Evolutionary conservation across 2,113 vertebrate species (phyloP).

Genomic region (Bungarus multicinctus): DNA sequence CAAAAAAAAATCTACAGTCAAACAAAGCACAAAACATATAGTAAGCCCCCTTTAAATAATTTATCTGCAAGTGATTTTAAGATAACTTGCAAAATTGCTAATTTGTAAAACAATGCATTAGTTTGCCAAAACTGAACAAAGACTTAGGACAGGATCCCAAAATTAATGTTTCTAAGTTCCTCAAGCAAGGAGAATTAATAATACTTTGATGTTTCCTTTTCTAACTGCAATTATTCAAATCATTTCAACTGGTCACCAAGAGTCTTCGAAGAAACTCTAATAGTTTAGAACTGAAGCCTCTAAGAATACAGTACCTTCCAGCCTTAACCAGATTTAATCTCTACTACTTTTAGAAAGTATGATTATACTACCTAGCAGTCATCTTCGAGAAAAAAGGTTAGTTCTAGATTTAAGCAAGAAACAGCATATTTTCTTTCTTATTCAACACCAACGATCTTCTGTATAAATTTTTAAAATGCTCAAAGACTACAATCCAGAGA

Average conservation of each 20-base stretch:
- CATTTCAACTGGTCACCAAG: neutral
- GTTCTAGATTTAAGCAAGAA: neutral
- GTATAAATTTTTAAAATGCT: neutral
- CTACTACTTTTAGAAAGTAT: neutral
- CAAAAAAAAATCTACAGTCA: neutral
- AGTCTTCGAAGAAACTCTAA: neutral
- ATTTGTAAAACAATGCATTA: neutral
- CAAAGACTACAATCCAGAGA: neutral
- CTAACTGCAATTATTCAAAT: neutral
- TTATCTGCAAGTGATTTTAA: neutral
- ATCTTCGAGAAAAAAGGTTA: neutral
- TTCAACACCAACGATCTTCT: neutral
- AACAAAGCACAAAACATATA: neutral
- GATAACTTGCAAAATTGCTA: neutral
- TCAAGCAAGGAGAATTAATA: neutral
- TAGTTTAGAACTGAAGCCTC: neutral
- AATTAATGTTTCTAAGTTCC: neutral
- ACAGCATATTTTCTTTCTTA: neutral
- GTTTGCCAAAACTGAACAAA: neutral
- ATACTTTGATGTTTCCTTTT: neutral
- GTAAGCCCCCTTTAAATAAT: neutral
- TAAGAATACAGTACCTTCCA: neutral
- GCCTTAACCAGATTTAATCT: neutral
- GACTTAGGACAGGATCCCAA: neutral
- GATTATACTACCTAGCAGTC: neutral